Evolutionary conservation across 2,113 vertebrate genomes (phyloP), one percentile per base, ranked within the genome.

Genomic region (Ophthalmolycus amberensis): DNA sequence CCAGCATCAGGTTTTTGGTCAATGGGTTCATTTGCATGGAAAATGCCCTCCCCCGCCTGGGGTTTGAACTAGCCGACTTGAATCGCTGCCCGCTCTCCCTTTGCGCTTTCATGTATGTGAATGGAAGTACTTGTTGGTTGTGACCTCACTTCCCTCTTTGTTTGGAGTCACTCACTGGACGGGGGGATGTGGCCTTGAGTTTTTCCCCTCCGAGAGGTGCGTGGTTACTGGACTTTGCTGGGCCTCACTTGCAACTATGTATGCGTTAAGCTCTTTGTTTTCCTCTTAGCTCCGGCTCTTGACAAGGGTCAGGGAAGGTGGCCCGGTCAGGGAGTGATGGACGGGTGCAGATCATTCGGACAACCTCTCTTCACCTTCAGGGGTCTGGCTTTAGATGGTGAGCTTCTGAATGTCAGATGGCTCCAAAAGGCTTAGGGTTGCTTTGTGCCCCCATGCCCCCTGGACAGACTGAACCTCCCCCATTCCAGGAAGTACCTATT

Each of bases 31-130:
- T 95, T 92, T 94, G 91, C 84, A 90, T 94, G 90, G 89, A 94
- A 95, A 92, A 86, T 89, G 71, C 80, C 85, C 90, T 91, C 89
- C 91, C 85, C 90, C 85, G 85, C 85, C 86, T 84, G 84, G 14
- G 79, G 88, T 90, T 92, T 93, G 90, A 93, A 93, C 92, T 85
- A 87, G 88, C 92, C 89, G 88, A 91, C 90, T 93, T 93, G 92
- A 94, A 93, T 89, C 64, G 32, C 40, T 86, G 86, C 89, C 90
- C 86, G 79, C 88, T 88, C 80, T 90, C 89, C 83, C 90, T 85
- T 90, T 90, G 90, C 89, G 85, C 91, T 92, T 92, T 94, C 92
- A 94, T 92, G 93, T 94, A 93, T 91, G 88, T 93, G 92, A 94
- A 95, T 92, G 80, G 89, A 86, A 70, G 84, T 91, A 89, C 93